Conservation (phyloP, 2,888 invertebrate genomes). For the Dasysyrphus albostriatus region DNA sequence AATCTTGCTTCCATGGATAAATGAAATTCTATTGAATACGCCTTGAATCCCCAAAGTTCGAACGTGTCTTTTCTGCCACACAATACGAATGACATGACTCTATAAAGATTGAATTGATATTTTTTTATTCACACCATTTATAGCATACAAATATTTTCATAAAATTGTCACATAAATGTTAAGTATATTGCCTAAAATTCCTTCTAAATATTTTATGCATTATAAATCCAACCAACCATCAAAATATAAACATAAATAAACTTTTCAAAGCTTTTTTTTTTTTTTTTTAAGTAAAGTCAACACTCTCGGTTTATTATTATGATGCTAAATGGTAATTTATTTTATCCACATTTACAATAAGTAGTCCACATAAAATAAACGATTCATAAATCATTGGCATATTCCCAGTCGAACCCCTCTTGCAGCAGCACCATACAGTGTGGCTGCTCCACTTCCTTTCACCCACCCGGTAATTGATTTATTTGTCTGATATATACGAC, state of each 20-base stretch:
- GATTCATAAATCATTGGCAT: constrained; percentile 45
- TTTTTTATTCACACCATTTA: neutral
- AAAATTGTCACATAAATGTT: neutral
- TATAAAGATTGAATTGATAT: neutral
- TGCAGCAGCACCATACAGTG: neutral
- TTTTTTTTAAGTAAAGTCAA: constrained; percentile 38
- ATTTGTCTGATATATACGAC: constrained; percentile 40
- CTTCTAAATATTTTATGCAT: neutral
- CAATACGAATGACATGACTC: neutral
- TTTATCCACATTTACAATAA: constrained; percentile 35
- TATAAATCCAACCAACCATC: constrained; percentile 7
- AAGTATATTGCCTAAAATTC: neutral
- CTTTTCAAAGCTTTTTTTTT: constrained; percentile 1
- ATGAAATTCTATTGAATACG: too few species aligned
- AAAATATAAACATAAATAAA: constrained; percentile 17
- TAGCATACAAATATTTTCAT: constrained; percentile 13
- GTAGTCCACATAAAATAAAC: constrained; percentile 51
- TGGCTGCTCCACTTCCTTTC: constrained; percentile 25
- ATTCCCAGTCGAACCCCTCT: neutral
- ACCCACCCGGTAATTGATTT: constrained; percentile 34
- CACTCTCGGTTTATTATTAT: constrained; percentile 32
- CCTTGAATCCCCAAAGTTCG: neutral
- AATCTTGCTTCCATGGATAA: too few species aligned
- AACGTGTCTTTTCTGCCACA: neutral
- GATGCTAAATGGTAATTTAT: constrained; percentile 48